Conservation (phyloP, 2,888 invertebrate genomes). For the Pimpla rufipes region DNA sequence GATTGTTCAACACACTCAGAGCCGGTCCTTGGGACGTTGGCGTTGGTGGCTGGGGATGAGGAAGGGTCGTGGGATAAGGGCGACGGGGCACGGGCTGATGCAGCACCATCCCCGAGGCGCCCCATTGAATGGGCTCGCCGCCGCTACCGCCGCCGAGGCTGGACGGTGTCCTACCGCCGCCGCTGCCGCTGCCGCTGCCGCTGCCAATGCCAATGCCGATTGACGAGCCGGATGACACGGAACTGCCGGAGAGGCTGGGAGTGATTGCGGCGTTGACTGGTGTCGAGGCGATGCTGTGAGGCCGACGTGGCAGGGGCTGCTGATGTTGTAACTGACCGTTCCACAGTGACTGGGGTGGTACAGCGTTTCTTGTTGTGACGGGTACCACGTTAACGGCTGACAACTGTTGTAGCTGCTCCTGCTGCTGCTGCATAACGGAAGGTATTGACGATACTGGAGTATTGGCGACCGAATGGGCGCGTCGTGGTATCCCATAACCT, state of each 20-base stretch:
- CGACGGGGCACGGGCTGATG: conserved; percentile 84
- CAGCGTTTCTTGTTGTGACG: conserved; percentile 76
- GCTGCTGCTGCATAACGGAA: conserved; percentile 68
- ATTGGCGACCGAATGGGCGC: conserved; percentile 77
- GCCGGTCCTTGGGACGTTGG: conserved; percentile 84
- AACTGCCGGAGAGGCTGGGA: conserved; percentile 69
- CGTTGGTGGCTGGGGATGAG: conserved; percentile 87
- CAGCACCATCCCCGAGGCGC: conserved; percentile 82
- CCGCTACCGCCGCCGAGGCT: conserved; percentile 57
- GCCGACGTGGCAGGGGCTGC: conserved; percentile 85
- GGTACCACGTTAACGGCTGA: conserved; percentile 60
- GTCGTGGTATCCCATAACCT: conserved; percentile 71
- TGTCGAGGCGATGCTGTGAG: conserved; percentile 88
- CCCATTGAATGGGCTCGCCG: conserved; percentile 83
- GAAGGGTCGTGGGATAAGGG: conserved; percentile 85
- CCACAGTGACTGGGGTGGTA: conserved; percentile 84
- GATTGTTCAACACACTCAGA: conserved; percentile 78
- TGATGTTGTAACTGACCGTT: conserved; percentile 81
- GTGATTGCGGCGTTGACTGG: conserved; percentile 78
- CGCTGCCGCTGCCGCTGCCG: conserved; percentile 55
- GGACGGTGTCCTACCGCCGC: conserved; percentile 77
- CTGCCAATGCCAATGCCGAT: conserved; percentile 65
- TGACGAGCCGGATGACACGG: conserved; percentile 70
- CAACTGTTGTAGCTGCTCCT: conserved; percentile 59
- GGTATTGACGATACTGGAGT: conserved; percentile 78